These are phyloP conservation scores for Lagocephalus sceleratus DNA, from an alignment of 2,797 vertebrate species.

Conservation along the genomic window DNA sequence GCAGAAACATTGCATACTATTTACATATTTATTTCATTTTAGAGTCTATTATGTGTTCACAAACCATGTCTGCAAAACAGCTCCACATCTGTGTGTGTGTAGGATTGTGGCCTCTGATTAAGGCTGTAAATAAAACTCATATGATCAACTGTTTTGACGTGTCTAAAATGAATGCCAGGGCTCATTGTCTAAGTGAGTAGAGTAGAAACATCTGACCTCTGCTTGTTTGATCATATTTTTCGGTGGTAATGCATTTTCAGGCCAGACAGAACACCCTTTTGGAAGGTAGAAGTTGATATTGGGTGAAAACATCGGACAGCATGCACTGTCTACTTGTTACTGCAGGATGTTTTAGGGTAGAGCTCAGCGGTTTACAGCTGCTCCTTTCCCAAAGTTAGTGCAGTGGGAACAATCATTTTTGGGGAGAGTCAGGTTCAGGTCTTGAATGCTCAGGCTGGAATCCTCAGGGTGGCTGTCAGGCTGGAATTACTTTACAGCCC, in stretches of 20 bases:
- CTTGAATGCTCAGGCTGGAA: not conserved
- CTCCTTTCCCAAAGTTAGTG: not conserved
- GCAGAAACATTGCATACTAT: slow-evolving; percentile 51
- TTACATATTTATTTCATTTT: slow-evolving; percentile 63
- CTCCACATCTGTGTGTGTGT: slow-evolving; percentile 56
- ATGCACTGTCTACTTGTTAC: too few relatives aligned
- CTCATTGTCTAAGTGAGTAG: not conserved
- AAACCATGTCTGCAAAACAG: slow-evolving; percentile 46
- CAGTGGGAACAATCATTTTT: not conserved
- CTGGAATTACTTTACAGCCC: not conserved
- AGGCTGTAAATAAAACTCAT: not conserved
- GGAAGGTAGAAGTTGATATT: not conserved
- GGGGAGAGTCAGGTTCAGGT: not conserved
- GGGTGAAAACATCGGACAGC: not conserved
- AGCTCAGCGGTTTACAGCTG: not conserved
- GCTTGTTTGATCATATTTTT: slow-evolving; percentile 11
- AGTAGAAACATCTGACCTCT: slow-evolving; percentile 5
- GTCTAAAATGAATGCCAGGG: too few relatives aligned
- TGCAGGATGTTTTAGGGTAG: not conserved
- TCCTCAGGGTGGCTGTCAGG: not conserved
- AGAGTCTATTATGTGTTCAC: slow-evolving; percentile 37
- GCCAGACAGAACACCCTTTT: not conserved
- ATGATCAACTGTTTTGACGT: too few relatives aligned
- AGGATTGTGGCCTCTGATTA: slow-evolving; percentile 15
- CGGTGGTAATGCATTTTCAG: not conserved